These are phyloP conservation scores for Petrocephalus schoutedeni DNA, from an alignment of 2,797 vertebrate species.

Conservation along the genomic window DNA sequence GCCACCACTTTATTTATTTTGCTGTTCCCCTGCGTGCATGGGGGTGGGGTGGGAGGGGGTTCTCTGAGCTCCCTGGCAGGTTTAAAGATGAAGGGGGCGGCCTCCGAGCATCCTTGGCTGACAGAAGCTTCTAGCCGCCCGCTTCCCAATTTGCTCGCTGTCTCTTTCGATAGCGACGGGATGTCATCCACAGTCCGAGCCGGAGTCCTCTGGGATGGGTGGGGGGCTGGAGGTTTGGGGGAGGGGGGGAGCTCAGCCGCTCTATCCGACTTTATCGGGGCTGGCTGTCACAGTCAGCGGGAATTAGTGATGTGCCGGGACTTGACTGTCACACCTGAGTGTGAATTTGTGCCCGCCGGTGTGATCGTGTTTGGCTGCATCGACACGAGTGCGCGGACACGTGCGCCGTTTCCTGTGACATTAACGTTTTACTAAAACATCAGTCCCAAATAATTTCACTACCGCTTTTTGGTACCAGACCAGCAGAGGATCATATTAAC, in stretches of 20 bases:
- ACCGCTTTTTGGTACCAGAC: not conserved
- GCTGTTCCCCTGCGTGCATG: not conserved
- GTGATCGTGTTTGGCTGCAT: conserved; percentile 2
- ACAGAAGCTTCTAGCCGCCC: conserved; percentile 34
- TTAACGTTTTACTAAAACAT: not conserved
- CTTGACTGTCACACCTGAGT: conserved; percentile 22
- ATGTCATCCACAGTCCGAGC: conserved; percentile 27
- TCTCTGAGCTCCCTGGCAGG: not conserved
- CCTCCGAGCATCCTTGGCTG: conserved; percentile 27
- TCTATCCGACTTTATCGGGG: conserved; percentile 50
- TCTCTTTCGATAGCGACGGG: conserved; percentile 45
- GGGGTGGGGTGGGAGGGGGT: not conserved
- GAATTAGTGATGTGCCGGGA: conserved; percentile 36
- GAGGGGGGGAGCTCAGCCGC: conserved; percentile 24
- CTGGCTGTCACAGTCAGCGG: conserved; percentile 41
- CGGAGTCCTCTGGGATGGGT: not conserved
- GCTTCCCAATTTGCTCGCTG: conserved; percentile 45
- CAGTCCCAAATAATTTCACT: not conserved
- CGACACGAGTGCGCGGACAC: not conserved
- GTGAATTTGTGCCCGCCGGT: not conserved
- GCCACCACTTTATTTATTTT: not conserved
- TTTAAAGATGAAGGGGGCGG: conserved; percentile 12
- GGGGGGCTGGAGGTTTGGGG: not conserved
- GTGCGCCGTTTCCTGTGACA: conserved; percentile 3
- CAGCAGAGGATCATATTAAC: not conserved